Evolutionary conservation across 2,797 vertebrate species (phyloP).

Genomic region (Paedocypris micromegethes): DNA sequence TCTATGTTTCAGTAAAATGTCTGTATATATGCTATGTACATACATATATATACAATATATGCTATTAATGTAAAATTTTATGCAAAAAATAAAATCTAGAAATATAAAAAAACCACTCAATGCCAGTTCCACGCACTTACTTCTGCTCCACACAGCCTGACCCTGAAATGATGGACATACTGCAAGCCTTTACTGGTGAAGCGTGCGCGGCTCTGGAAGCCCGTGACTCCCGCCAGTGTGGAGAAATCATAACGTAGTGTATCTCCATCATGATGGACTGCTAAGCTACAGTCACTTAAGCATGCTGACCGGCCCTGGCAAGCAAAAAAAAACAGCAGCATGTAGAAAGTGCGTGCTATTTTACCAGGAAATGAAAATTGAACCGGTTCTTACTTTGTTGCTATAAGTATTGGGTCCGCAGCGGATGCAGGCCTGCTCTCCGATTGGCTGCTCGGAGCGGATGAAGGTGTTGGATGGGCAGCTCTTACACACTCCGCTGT

Average conservation of each 20-base stretch:
- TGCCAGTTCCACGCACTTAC: conserved; percentile 57
- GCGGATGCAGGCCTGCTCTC: conserved; percentile 69
- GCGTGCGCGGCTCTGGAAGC: conserved; percentile 72
- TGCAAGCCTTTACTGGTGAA: conserved; percentile 87
- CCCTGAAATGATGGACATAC: conserved; percentile 81
- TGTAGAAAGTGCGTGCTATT: background rate
- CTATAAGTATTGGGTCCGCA: conserved; percentile 84
- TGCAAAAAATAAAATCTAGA: background rate
- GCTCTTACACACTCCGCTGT: conserved; percentile 69
- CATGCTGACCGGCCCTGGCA: conserved; percentile 78
- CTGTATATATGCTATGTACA: too few species aligned
- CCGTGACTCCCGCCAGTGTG: conserved; percentile 60
- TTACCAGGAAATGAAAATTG: background rate
- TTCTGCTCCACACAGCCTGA: conserved; percentile 85
- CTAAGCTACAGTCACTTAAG: conserved; percentile 78
- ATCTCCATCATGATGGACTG: conserved; percentile 46
- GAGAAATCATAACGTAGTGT: conserved; percentile 78
- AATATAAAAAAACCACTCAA: background rate
- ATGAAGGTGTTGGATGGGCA: conserved; percentile 78
- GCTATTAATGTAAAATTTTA: background rate
- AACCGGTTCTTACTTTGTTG: conserved; percentile 71
- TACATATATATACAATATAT: background rate
- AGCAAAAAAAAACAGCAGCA: background rate
- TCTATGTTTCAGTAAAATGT: too few species aligned
- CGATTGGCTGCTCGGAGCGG: conserved; percentile 69